Evolutionary conservation across 2,888 invertebrate genomes (phyloP).

Genomic region (Pristionchus entomophagus): DNA sequence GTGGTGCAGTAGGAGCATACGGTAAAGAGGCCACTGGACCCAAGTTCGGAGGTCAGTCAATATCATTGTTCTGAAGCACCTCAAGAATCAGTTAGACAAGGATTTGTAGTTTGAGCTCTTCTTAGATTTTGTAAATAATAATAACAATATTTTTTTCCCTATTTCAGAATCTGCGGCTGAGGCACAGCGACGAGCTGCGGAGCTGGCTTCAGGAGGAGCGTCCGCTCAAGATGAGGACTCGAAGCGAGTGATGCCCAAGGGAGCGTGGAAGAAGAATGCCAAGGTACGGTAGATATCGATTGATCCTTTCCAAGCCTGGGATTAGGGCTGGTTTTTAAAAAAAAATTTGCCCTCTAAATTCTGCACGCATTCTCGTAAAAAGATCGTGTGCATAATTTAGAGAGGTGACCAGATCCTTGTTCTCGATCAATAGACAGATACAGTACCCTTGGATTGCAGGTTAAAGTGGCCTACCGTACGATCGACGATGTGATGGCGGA

Average conservation of each 20-base stretch:
- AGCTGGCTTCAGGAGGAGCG: slow-evolving; percentile 42
- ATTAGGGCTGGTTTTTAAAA: too few species aligned
- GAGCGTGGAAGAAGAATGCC: slow-evolving; percentile 83
- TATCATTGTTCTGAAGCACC: background rate
- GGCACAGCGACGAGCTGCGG: slow-evolving; percentile 65
- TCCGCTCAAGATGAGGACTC: slow-evolving; percentile 51
- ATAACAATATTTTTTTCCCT: background rate
- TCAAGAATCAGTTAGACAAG: background rate
- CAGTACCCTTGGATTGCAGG: slow-evolving; percentile 36
- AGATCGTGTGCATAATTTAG: too few species aligned
- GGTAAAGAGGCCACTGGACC: slow-evolving; percentile 76
- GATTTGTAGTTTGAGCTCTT: too few species aligned
- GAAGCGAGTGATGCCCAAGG: slow-evolving; percentile 51
- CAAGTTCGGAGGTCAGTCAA: slow-evolving; percentile 69
- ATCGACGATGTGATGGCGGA: slow-evolving; percentile 78
- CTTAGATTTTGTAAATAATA: too few species aligned
- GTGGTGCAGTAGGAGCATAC: slow-evolving; percentile 87
- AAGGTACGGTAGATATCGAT: background rate
- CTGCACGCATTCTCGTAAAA: too few species aligned
- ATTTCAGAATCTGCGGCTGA: slow-evolving; percentile 71
- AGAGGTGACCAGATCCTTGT: too few species aligned
- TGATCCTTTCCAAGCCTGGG: background rate
- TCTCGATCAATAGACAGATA: too few species aligned
- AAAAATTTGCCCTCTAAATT: too few species aligned
- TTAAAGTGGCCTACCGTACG: slow-evolving; percentile 76